These are phyloP conservation scores for Pachycephala philippinensis DNA, from an alignment of 2,113 vertebrate species.

Conservation along the genomic window DNA sequence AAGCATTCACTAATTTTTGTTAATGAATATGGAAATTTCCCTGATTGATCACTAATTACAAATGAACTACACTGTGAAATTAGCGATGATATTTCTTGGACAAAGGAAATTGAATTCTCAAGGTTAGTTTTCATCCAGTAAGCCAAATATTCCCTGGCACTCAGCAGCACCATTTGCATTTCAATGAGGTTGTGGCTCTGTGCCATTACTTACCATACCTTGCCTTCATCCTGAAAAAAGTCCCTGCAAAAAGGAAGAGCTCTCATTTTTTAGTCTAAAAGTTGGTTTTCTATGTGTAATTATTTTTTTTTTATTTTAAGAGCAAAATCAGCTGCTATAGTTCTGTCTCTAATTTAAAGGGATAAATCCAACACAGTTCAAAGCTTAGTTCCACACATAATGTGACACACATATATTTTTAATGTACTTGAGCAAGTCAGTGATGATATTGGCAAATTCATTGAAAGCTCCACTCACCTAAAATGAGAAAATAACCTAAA, in stretches of 20 bases:
- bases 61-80: slow-evolving; percentile 1
- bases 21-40: slow-evolving; percentile 48
- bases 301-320: not conserved
- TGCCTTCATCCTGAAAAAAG: not conserved
- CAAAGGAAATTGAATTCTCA: slow-evolving; percentile 30
- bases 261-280: not conserved
- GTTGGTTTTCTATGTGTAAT: not conserved
- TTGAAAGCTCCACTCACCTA: not conserved
- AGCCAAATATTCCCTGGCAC: slow-evolving; percentile 25
- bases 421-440: not conserved
- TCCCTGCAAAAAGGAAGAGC: not conserved
- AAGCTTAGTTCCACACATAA: not conserved
- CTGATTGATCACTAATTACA: slow-evolving; percentile 48
- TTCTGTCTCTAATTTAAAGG: not conserved
- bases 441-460: not conserved
- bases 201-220: not conserved
- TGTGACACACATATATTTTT: not conserved
- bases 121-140: slow-evolving; percentile 1
- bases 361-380: not conserved
- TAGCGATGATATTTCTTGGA: slow-evolving; percentile 13
- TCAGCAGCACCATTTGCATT: slow-evolving; percentile 44
- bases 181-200: slow-evolving; percentile 24
- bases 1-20: not conserved
- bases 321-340: not conserved
- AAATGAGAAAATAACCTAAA: not conserved